Evolutionary conservation across 2,113 vertebrate species (phyloP), one percentile per base, ranked within the genome.

Genomic region (Trichechus manatus): DNA sequence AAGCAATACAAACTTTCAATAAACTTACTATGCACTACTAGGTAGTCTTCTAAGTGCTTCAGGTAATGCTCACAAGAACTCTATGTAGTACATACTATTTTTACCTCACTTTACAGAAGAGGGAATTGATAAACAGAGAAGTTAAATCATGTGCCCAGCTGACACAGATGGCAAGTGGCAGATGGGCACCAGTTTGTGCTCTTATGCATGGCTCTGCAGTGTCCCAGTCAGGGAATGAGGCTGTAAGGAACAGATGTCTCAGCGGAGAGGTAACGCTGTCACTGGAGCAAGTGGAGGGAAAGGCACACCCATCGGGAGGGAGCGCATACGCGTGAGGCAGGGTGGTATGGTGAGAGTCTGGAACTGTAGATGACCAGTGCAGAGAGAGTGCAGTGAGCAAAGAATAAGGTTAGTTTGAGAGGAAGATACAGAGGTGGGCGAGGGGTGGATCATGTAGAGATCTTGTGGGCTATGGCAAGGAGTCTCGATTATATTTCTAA

Each of bases 401-500:
- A 74, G 6, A 31, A 11, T 39, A 70, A 39, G 0, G n/a, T 33
- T 17, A 27, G 36, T 47, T 2, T 68, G 47, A 90, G 50, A 91
- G 42, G 70, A 77, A 33, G 22, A 1, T 25, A 14, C 10, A 70
- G 44, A 79, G 23, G 23, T 10, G 4, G 23, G 9, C 22, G 50
- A 36, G 23, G 61, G 31, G 9, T 9, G 89, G 53, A 56, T 36
- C 68, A 10, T 4, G 10, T 3, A 33, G 50, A 84, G 63, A 59
- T 20, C 39, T 4, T 59, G 63, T 25, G 33, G 29, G 29, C 33
- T 63, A 23, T 9, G 59, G 68, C 0, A 9, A 90, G 22, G 50
- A 72, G 33, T 31, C 22, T 84, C 59, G 44, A 59, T 89, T 68
- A 4, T 13, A 68, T 56, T 70, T 91, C 39, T 91, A 86, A 78